Evolutionary conservation across 2,113 vertebrate species (phyloP), one percentile per base, ranked within the genome.

Genomic region (Microcebus lehilahytsara): DNA sequence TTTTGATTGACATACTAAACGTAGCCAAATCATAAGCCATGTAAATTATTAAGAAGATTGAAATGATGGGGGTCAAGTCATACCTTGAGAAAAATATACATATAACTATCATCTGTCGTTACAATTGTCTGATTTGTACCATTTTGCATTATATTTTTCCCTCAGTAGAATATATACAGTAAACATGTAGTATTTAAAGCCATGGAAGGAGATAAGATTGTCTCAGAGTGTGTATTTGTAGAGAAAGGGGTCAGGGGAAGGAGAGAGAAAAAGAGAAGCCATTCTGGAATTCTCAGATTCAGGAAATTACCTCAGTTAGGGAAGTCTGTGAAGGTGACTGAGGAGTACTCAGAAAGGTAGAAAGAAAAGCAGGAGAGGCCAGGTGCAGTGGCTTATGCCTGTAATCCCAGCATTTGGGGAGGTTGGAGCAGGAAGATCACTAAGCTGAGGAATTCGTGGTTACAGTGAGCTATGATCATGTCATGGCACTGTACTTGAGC

Each of bases 1-100:
- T 96, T 95, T 3, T 60, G 67, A 85, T 75, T 72, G n/a, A 11
- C 7, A 22, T 37, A 32, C 72, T 93, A 75, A 95, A 96, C 80
- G 85, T 58, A 91, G 6, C 27, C 46, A 94, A 78, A n/a, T 17
- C 11, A 42, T 77, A 93, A 75, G 77, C 56, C 32, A 72, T 51
- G 14, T 40, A 72, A 75, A 56, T 88, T 71, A 8, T 72, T 88
- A 85, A 96, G 56, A 87, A 95, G 12, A 12, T 64, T 69, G 56
- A 95, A 95, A 93, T 85, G 66, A 69, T 10, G 72, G 9, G 3
- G 3, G 11, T 51, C 11, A 67, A 32, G 14, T 90, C 27, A 85
- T n/a, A 77, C 49, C 37, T 93, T 94, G 27, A 93, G 16, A 77
- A 85, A 92, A 90, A 75, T 53, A 80, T 58, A 84, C 19, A 71